Percentiles rank a stretch among this genome's conserved stretches.
Conservation (phyloP, 2,888 invertebrate species). For the Erebia aethiops region DNA sequence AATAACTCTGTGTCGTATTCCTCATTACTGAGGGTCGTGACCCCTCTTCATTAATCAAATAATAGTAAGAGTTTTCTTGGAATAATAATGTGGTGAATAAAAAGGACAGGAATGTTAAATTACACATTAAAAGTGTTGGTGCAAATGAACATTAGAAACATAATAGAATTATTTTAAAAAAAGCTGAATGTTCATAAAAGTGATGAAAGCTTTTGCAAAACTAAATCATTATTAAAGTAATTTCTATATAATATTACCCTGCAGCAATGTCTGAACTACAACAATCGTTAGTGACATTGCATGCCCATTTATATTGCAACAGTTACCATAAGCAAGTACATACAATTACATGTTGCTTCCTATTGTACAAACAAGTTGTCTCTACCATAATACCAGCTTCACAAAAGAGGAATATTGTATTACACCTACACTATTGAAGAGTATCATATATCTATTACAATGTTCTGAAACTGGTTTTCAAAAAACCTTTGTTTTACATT, state of each 20-base stretch:
- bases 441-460: conserved; percentile 52
- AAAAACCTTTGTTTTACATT: conserved; percentile 57
- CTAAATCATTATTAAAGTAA: neutral
- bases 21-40: no score
- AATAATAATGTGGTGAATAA: no score
- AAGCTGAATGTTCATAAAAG: no score
- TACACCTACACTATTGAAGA: conserved; percentile 45
- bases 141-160: no score
- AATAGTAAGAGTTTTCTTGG: no score
- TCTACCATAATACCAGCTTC: conserved; percentile 40
- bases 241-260: neutral
- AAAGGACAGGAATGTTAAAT: no score
- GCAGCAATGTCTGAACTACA: conserved; percentile 2
- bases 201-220: neutral
- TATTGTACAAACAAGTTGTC: conserved; percentile 33
- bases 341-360: conserved; percentile 25
- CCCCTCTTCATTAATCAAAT: no score
- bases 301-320: conserved; percentile 29
- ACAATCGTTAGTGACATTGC: conserved; percentile 21
- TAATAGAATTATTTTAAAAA: no score
- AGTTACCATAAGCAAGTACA: conserved; percentile 17
- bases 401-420: conserved; percentile 51
- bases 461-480: conserved; percentile 59
- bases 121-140: no score
- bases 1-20: no score